Base-by-base conservation (phyloP, 2,888 invertebrate genomes). In the Cerastis rubricosa region DNA sequence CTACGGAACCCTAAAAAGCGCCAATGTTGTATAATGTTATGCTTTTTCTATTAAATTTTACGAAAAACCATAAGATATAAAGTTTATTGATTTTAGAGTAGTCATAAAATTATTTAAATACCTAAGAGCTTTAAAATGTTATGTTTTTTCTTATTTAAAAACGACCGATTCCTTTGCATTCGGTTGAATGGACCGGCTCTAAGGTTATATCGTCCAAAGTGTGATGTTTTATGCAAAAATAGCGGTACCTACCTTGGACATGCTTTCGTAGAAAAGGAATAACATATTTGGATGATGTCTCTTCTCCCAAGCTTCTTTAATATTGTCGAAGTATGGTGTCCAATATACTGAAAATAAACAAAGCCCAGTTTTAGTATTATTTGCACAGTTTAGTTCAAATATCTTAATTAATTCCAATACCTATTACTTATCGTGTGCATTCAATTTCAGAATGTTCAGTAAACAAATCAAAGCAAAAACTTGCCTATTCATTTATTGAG, bases 251-350 rank as follows among this genome's bases (percentile, higher is more conserved):
- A 97, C 98, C 92, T 96, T 94, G 75, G 97, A 95, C 95, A 98
- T 97, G 76, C 98, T 97, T 93, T 98, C 98, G 88, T 98, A 98
- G 90, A 98, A 98, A 61, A 98, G 91, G 84, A 98, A 98, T 0
- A 98, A 92, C 51, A 98, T 94, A 92, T 98, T 98, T 1, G 97
- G 92, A 85, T 98, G 94, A 75, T 98, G 86, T 77, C 97, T 96
- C 45, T 97, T 89, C 0, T 94, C 93, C 97, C 98, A 98, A 0
- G 97, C 98, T 94, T 98, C 98, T 88, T 97, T 97, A 0, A 98
- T 91, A 88, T 98, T 98, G 65, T 97, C 97, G 97, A 98, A 98
- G 87, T 97, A 98, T 0, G 98, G 98, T 57, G 89, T 81, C 66
- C 78, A 25, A 25, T 69, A 67, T 63, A 89, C 91, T 92, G 86